A percentile compares a stretch with the other conserved stretches of the same genome.
phyloP scores from a whole-genome alignment of 2,113 vertebrate genomes.

The Podilymbus podiceps region DNA sequence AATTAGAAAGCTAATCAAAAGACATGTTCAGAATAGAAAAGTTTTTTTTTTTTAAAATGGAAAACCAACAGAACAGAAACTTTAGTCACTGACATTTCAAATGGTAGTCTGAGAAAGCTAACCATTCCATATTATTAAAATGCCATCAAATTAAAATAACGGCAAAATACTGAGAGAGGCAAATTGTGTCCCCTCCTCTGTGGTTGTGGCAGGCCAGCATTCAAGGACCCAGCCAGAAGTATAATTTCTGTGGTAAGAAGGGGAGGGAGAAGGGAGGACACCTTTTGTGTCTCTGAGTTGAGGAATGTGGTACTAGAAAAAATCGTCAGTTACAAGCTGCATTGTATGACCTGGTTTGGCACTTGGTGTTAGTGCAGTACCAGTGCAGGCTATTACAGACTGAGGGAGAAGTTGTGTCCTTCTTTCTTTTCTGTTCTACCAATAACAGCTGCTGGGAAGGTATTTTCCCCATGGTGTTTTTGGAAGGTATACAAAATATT shows the following conservation, averaged over 20 bases:
- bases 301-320: neutral
- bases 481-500: constrained; percentile 51
- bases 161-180: neutral
- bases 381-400: neutral
- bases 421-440: neutral
- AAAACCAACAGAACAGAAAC: neutral
- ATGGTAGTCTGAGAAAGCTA: neutral
- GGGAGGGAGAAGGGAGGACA: neutral
- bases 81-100: neutral
- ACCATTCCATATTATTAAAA: constrained; percentile 39
- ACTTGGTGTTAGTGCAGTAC: neutral
- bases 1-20: constrained; percentile 2
- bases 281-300: constrained; percentile 23
- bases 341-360: neutral
- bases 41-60: no score
- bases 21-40: neutral
- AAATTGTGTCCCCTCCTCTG: neutral
- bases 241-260: neutral
- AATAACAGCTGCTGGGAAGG: constrained; percentile 12
- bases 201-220: constrained; percentile 3
- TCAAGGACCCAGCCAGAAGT: neutral
- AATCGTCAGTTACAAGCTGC: neutral
- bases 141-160: constrained; percentile 26
- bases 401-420: neutral
- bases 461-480: neutral